Evolutionary conservation across 2,797 vertebrate species (phyloP), one percentile per base, ranked within the genome.

Genomic region (Hemibagrus guttatus): DNA sequence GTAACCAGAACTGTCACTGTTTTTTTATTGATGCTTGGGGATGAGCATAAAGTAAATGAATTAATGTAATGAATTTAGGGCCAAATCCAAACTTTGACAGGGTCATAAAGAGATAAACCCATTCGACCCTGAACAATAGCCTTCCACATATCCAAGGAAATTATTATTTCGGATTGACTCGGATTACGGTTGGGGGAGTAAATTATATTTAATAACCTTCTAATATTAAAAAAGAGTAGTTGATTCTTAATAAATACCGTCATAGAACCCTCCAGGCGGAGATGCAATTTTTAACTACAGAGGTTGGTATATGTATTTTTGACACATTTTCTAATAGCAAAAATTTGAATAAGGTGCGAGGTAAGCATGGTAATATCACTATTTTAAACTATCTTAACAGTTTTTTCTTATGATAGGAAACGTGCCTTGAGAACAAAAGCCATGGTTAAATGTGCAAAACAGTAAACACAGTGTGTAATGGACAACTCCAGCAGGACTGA

Each of bases 401-500:
- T 82, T 46, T 87, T 26, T 84, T 82, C 89, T 85, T 42, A 46
- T 89, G 90, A 87, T 93, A 98, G 97, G 91, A 97, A 98, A 91
- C 93, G 93, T 63, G 97, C 97, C 0, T 85, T 98, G 80, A 92
- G 96, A 56, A 94, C 96, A 82, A 96, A 92, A 49, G 89, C 91
- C 23, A 86, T 1, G 91, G 89, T 42, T 88, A 92, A 0, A 89
- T 87, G 66, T 26, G n/a, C 56, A 88, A 92, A 0, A 89, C 95
- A 89, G 90, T 85, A 76, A 21, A n/a, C 46, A 4, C 74, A 88
- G 1, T 49, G 74, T 0, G 94, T 96, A 63, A 94, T 92, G 91
- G 96, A 96, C 80, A 95, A 96, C 94, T 96, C 95, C 75, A 96
- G 95, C 0, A 95, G 93, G 90, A 97, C 96, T 0, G 97, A 97